Percentiles rank a stretch among this genome's conserved stretches.
Evolutionary conservation across 2,797 vertebrate species (phyloP).

Genomic region (Moxostoma hubbsi): DNA sequence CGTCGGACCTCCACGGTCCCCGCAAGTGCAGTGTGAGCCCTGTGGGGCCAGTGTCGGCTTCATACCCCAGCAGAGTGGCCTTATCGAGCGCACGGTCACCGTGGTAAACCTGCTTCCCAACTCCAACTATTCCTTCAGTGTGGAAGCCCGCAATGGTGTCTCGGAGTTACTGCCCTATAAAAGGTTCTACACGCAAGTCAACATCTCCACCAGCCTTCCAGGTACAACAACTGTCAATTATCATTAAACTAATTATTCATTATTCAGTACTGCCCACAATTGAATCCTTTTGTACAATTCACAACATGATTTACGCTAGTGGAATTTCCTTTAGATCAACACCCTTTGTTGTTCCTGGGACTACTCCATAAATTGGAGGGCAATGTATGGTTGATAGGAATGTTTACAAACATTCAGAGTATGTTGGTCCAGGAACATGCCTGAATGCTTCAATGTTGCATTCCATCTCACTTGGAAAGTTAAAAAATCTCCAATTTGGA

Average conservation of each 20-base stretch:
- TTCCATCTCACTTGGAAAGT: no score
- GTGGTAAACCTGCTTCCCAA: conserved; percentile 89
- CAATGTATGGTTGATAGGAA: no score
- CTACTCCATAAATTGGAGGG: no score
- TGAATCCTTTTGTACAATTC: no score
- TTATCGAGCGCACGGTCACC: conserved; percentile 85
- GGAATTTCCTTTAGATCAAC: no score
- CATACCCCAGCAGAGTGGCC: conserved; percentile 88
- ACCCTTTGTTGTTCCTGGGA: no score
- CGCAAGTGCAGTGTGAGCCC: conserved; percentile 76
- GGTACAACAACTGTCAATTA: conserved; percentile 67
- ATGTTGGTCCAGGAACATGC: no score
- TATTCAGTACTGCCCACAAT: no score
- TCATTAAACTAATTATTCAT: background rate
- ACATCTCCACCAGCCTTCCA: conserved; percentile 82
- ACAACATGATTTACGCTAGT: background rate
- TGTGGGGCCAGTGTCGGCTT: conserved; percentile 87
- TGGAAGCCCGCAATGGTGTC: conserved; percentile 89
- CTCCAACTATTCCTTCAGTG: conserved; percentile 89
- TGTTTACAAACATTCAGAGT: no score
- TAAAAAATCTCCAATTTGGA: no score
- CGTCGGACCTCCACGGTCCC: conserved; percentile 19
- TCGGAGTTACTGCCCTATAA: conserved; percentile 81
- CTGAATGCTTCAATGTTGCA: no score
- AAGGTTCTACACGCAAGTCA: conserved; percentile 85